Evolutionary conservation across 2,797 vertebrate genomes (phyloP).

Genomic region (Buceros bicornis): DNA sequence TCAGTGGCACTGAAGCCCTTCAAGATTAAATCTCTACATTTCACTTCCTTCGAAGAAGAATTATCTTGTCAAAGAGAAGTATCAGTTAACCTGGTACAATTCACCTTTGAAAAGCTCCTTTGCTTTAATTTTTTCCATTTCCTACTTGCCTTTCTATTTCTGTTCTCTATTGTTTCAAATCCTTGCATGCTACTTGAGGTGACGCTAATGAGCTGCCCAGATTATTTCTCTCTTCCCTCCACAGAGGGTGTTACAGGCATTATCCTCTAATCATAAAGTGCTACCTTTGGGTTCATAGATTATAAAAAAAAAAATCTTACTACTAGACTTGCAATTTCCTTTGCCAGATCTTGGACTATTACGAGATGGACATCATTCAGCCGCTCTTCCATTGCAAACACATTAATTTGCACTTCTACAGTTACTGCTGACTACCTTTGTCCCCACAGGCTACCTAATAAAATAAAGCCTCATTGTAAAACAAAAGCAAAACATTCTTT

Average conservation of each 20-base stretch:
- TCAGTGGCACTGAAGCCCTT: not conserved
- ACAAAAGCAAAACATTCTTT: not conserved
- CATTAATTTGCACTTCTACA: not conserved
- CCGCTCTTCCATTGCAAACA: not conserved
- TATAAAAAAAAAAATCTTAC: constrained; percentile 41
- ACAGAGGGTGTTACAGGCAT: not conserved
- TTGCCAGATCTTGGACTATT: not conserved
- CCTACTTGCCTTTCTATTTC: not conserved
- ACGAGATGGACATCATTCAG: constrained; percentile 21
- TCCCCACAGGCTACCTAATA: not conserved
- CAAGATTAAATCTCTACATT: not conserved
- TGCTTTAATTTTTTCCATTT: not conserved
- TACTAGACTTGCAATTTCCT: constrained; percentile 46
- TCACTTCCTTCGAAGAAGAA: not conserved
- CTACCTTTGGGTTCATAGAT: not conserved
- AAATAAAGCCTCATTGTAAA: not conserved
- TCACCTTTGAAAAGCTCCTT: not conserved
- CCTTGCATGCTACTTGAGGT: not conserved
- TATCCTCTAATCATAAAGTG: not conserved
- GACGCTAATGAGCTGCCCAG: not conserved
- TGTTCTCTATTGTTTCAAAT: not conserved
- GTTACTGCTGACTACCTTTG: not conserved
- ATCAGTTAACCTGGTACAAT: not conserved
- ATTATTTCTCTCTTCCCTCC: not conserved
- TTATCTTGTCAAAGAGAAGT: not conserved